Evolutionary conservation across 92 coral and sea anemone species (phyloP).

Genomic region (Palythoa caribaeorum): DNA sequence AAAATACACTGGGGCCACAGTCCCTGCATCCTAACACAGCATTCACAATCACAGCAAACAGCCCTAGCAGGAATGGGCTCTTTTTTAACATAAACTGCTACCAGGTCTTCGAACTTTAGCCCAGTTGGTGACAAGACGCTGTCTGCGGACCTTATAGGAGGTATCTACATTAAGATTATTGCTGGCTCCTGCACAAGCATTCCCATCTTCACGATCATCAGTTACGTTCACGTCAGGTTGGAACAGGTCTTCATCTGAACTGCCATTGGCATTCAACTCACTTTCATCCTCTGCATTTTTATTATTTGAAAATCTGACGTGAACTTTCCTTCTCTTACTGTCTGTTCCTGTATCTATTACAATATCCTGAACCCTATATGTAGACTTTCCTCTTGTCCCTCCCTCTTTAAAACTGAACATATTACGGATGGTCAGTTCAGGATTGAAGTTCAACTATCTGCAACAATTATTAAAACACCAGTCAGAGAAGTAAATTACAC

Average conservation of each 20-base stretch:
- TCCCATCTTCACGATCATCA: conserved; percentile 9
- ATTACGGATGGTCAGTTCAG: conserved; percentile 8
- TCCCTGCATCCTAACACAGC: conserved; percentile 22
- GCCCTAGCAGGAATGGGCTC: conserved; percentile 24
- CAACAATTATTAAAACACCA: not conserved
- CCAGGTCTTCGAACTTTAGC: conserved; percentile 39
- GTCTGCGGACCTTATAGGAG: conserved; percentile 30
- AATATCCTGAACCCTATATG: conserved; percentile 29
- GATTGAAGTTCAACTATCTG: conserved; percentile 17
- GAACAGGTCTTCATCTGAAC: not conserved
- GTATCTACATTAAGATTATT: not conserved
- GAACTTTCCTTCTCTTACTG: conserved; percentile 22
- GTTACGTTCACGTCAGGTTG: not conserved
- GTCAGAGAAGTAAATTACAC: not conserved
- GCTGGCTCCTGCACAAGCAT: conserved; percentile 25
- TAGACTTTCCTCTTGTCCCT: conserved; percentile 30
- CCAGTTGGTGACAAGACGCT: conserved; percentile 29
- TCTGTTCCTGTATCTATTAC: conserved; percentile 18
- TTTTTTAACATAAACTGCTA: not conserved
- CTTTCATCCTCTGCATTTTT: conserved; percentile 19
- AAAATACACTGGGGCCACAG: conserved; percentile 29
- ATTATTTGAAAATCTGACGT: conserved; percentile 9
- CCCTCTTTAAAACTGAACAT: conserved; percentile 34
- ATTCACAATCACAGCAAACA: conserved; percentile 25
- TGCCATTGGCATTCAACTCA: not conserved